Percentiles rank a stretch among this genome's conserved stretches.
phyloP scores from a whole-genome alignment of 1,140 invertebrate species.

The Drosophila pallidifrons region DNA sequence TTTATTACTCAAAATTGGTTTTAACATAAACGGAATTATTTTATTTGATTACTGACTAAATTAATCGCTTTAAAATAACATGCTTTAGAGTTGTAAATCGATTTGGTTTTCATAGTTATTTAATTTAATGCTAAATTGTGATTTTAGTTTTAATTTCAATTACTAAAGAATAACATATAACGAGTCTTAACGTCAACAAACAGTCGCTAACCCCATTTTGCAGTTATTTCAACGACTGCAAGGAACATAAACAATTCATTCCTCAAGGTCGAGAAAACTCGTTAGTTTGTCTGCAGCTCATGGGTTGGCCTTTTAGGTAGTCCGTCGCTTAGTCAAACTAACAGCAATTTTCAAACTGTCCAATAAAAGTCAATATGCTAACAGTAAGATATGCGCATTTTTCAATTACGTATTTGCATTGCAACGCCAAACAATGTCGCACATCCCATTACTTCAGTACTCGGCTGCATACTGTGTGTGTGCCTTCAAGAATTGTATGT shows the following conservation, averaged over 20 bases:
- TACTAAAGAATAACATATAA: neutral
- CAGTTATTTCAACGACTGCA: neutral
- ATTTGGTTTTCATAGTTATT: no score
- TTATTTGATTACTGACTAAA: no score
- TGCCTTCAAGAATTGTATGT: neutral
- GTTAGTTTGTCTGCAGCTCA: slow-evolving; percentile 1
- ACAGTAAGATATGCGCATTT: slow-evolving; percentile 76
- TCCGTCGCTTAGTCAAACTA: neutral
- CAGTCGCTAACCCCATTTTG: neutral
- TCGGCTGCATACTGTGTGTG: neutral
- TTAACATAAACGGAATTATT: neutral
- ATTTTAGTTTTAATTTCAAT: no score
- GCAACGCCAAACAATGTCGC: slow-evolving; percentile 54
- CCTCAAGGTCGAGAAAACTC: neutral
- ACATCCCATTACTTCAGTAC: slow-evolving; percentile 24
- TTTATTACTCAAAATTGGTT: neutral
- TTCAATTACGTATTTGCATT: slow-evolving; percentile 78
- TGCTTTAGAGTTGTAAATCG: no score
- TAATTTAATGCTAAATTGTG: neutral
- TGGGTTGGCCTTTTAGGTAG: slow-evolving; percentile 4
- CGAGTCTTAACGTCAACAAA: neutral
- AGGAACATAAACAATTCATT: neutral
- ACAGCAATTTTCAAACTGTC: slow-evolving; percentile 54
- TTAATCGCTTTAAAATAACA: no score
- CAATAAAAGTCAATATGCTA: slow-evolving; percentile 80